Percentiles rank a stretch among this genome's conserved stretches.
Evolutionary conservation across 2,113 vertebrate genomes (phyloP).

Genomic region (Elgaria multicarinata): DNA sequence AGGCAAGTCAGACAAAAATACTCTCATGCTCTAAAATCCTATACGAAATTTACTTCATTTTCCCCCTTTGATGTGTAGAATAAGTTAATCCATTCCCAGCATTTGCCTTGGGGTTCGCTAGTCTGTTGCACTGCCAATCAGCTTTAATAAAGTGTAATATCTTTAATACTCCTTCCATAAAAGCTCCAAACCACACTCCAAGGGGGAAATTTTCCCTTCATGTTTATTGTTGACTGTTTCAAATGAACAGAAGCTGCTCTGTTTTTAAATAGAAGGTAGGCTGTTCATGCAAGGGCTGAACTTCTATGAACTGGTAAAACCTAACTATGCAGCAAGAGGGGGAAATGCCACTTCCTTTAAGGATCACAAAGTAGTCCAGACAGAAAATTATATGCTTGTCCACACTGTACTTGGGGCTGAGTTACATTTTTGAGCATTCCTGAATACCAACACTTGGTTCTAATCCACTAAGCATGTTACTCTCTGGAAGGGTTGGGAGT

Average conservation of each 20-base stretch:
- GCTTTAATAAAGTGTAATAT: conserved; percentile 54
- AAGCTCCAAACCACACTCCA: conserved; percentile 75
- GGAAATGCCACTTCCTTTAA: conserved; percentile 54
- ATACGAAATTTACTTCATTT: not conserved
- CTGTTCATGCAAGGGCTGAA: conserved; percentile 72
- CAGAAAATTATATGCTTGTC: conserved; percentile 28
- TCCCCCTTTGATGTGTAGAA: not conserved
- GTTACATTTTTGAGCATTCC: conserved; percentile 16
- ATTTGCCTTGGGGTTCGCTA: not conserved
- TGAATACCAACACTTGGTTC: conserved; percentile 18
- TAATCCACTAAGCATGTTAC: conserved; percentile 21
- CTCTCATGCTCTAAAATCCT: conserved; percentile 5
- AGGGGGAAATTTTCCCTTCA: conserved; percentile 51
- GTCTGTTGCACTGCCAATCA: conserved; percentile 8
- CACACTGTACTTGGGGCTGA: conserved; percentile 6
- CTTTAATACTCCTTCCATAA: conserved; percentile 47
- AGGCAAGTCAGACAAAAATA: conserved; percentile 32
- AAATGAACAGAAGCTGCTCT: conserved; percentile 77
- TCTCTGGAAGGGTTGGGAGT: conserved; percentile 3
- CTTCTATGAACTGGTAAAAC: conserved; percentile 60
- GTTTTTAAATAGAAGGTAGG: conserved; percentile 76
- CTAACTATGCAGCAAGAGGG: conserved; percentile 45
- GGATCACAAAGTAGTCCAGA: conserved; percentile 56
- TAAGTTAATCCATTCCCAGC: not conserved
- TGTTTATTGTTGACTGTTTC: conserved; percentile 75